Conservation (phyloP, 2,797 vertebrate genomes). For the Perodicticus potto region DNA sequence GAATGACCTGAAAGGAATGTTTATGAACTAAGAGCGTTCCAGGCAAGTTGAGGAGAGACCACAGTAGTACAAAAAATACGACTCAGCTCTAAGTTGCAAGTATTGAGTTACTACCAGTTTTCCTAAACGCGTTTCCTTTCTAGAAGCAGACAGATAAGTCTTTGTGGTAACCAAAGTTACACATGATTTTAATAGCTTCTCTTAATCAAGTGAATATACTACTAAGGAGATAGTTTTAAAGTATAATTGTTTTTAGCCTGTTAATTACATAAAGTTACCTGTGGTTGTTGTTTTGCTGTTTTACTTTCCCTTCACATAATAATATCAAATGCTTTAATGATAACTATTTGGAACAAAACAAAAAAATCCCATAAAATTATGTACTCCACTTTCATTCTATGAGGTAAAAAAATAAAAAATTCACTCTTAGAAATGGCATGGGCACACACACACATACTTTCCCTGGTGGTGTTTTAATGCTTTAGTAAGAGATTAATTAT, state of each 20-base stretch:
- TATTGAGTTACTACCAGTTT: conserved; percentile 35
- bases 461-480: not conserved
- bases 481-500: conserved; percentile 48
- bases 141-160: conserved; percentile 21
- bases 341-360: conserved; percentile 46
- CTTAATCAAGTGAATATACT: conserved; percentile 25
- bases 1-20: conserved; percentile 81
- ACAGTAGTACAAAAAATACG: conserved; percentile 47
- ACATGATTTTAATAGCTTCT: conserved; percentile 19
- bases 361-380: conserved; percentile 34
- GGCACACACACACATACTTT: not conserved
- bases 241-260: not conserved
- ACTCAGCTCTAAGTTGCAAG: conserved; percentile 35
- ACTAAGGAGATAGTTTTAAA: conserved; percentile 42
- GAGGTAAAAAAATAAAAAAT: conserved; percentile 33
- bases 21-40: conserved; percentile 70
- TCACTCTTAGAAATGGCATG: conserved; percentile 33
- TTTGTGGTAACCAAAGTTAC: not conserved
- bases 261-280: not conserved
- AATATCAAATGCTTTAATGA: conserved; percentile 8
- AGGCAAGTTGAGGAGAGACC: not conserved
- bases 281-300: not conserved
- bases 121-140: conserved; percentile 21
- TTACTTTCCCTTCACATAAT: conserved; percentile 51
- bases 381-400: not conserved